Base-by-base conservation (phyloP, 2,888 invertebrate species). In the Plebejus argus region DNA sequence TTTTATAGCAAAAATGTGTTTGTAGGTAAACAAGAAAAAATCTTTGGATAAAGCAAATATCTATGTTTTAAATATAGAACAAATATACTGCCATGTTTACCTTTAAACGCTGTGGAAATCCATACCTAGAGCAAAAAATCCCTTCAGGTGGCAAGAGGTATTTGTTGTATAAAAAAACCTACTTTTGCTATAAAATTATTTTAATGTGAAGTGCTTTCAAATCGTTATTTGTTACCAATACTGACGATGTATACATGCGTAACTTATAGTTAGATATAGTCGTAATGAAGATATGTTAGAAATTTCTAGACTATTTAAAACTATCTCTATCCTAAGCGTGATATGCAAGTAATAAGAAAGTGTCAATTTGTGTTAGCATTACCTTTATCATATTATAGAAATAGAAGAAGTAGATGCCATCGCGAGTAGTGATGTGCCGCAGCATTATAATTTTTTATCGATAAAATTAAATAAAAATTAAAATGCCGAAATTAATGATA, bases 291-390 rank as follows among this genome's bases (percentile, higher is more conserved):
- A 87, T 90, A 89, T 90, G 88, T 89, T 85, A 80, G 83, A 83
- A 85, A 86, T 79, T 76, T 86, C 91, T 89, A 90, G 88, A 91
- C 89, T 89, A 89, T 83, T 83, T 85, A 85, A 87, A 86, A 89
- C 86, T 85, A 87, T 86, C 88, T 88, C 88, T 78, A 81, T 82
- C 85, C 85, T 85, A 85, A 85, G 91, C 89, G 92, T 93, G 92
- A 92, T 92, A 92, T 93, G 92, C 90, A 86, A 86, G 74, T 88
- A 89, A 77, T 77, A 88, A 88, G 88, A 89, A 88, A 85, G 85
- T 85, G 84, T 80, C 81, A 83, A 84, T 81, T 79, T 83, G 87
- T 88, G 88, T 83, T 87, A 86, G 86, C 87, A 90, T 88, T 87
- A 88, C 83, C 86, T 88, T 85, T 84, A 78, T 78, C 76, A 61